Conservation (phyloP, 2,888 invertebrate species). For the Phortica okadai region DNA sequence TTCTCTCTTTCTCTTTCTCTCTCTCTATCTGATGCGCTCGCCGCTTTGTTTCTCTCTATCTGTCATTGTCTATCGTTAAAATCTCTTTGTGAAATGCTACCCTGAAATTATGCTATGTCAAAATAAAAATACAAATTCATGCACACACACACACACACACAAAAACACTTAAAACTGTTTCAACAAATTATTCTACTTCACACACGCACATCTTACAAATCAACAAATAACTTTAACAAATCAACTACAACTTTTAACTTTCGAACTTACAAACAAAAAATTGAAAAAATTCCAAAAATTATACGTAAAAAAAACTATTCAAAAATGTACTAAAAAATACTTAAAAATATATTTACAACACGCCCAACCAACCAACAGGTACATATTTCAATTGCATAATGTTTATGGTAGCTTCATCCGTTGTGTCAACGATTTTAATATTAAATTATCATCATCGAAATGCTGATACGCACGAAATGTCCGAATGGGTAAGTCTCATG, state of each 20-base stretch:
- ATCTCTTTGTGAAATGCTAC: slow-evolving; percentile 49
- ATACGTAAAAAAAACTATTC: slow-evolving; percentile 41
- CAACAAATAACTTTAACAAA: slow-evolving; percentile 40
- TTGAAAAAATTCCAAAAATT: slow-evolving; percentile 22
- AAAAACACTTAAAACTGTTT: slow-evolving; percentile 42
- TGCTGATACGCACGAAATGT: slow-evolving; percentile 98
- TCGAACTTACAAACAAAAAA: slow-evolving; percentile 19
- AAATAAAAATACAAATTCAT: slow-evolving; percentile 41
- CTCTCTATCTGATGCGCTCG: neutral
- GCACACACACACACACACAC: slow-evolving; percentile 42
- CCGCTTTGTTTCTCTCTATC: neutral
- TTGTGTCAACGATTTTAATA: slow-evolving; percentile 97
- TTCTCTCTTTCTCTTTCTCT: slow-evolving; percentile 12
- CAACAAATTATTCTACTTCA: slow-evolving; percentile 28
- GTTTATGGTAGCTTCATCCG: slow-evolving; percentile 99
- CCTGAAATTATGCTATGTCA: slow-evolving; percentile 61
- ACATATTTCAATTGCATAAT: slow-evolving; percentile 99
- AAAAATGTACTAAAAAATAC: slow-evolving; percentile 42
- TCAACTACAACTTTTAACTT: slow-evolving; percentile 24
- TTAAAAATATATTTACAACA: slow-evolving; percentile 68
- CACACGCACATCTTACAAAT: slow-evolving; percentile 43
- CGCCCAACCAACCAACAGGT: slow-evolving; percentile 80
- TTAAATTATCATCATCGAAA: slow-evolving; percentile 99
- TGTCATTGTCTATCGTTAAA: neutral
- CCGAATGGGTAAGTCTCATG: slow-evolving; percentile 89